Conservation (phyloP, 2,797 vertebrate genomes). For the Leucoraja ocellata region DNA sequence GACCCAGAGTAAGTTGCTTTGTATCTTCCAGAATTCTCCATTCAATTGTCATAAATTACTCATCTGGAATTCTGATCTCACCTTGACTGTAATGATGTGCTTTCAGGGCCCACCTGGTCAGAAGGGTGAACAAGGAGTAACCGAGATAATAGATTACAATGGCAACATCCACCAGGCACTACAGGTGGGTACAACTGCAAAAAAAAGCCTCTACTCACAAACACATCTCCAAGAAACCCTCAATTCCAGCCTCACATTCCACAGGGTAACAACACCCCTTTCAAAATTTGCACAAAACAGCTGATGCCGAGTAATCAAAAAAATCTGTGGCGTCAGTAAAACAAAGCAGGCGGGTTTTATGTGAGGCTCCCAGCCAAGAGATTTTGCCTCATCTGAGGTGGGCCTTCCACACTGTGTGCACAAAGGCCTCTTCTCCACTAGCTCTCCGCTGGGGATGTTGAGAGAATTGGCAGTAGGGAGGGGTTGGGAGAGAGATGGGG, state of each 20-base stretch:
- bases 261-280: neutral
- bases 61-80: neutral
- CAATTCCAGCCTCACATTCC: neutral
- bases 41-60: neutral
- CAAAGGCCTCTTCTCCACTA: too few relatives aligned
- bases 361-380: too few relatives aligned
- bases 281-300: neutral
- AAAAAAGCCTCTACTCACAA: neutral
- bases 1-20: conserved; percentile 69
- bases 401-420: too few relatives aligned
- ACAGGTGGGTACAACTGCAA: conserved; percentile 68
- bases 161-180: conserved; percentile 95
- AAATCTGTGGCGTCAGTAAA: too few relatives aligned
- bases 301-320: neutral
- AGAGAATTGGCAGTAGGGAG: too few relatives aligned
- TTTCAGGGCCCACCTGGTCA: conserved; percentile 86
- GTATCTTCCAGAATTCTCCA: conserved; percentile 13
- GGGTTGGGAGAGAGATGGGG: too few relatives aligned
- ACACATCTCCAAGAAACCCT: neutral
- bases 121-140: conserved; percentile 91
- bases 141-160: conserved; percentile 96
- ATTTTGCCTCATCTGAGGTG: too few relatives aligned
- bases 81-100: neutral
- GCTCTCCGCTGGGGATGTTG: too few relatives aligned
- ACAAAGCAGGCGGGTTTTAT: too few relatives aligned